Percentiles rank a stretch among this genome's conserved stretches.
These are phyloP conservation scores for Coronaproctus castanopsis DNA, from an alignment of 2,888 invertebrate genomes.

Conservation along the genomic window DNA sequence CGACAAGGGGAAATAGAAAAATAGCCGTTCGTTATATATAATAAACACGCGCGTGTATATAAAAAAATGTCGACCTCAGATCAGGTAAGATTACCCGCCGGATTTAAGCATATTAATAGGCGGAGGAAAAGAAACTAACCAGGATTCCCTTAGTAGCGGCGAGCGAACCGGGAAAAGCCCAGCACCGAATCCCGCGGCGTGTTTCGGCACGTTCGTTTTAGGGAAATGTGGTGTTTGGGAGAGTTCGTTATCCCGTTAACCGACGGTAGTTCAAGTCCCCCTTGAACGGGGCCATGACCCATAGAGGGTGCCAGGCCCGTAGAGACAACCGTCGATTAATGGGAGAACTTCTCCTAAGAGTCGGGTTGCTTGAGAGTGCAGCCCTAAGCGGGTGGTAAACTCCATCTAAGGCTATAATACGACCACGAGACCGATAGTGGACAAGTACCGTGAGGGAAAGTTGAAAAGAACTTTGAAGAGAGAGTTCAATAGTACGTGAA, in stretches of 20 bases:
- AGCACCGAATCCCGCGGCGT: slow-evolving; percentile 26
- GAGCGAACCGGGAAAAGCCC: slow-evolving; percentile 41
- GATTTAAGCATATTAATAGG: slow-evolving; percentile 40
- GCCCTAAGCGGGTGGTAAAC: slow-evolving; percentile 40
- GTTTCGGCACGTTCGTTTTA: slow-evolving; percentile 9
- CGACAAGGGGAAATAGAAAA: too few species aligned
- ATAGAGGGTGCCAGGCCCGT: slow-evolving; percentile 29
- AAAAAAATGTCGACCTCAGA: slow-evolving; percentile 17
- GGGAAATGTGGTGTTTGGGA: slow-evolving; percentile 20
- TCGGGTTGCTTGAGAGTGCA: slow-evolving; percentile 41
- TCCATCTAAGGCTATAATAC: slow-evolving; percentile 39
- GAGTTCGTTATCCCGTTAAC: slow-evolving; percentile 15
- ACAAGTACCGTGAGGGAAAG: slow-evolving; percentile 49
- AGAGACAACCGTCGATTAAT: slow-evolving; percentile 19
- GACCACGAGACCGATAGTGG: slow-evolving; percentile 42
- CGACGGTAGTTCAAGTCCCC: slow-evolving; percentile 18
- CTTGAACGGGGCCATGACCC: slow-evolving; percentile 26
- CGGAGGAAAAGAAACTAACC: slow-evolving; percentile 48
- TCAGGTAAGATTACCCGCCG: slow-evolving; percentile 19
- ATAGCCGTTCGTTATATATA: too few species aligned
- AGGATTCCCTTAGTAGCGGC: slow-evolving; percentile 42
- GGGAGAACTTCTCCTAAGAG: slow-evolving; percentile 25
- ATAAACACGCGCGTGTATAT: too few species aligned
- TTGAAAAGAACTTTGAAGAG: slow-evolving; percentile 47
- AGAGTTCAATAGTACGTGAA: slow-evolving; percentile 33